Conservation (phyloP, 2,113 vertebrate genomes). For the Siphamia tubifer region DNA sequence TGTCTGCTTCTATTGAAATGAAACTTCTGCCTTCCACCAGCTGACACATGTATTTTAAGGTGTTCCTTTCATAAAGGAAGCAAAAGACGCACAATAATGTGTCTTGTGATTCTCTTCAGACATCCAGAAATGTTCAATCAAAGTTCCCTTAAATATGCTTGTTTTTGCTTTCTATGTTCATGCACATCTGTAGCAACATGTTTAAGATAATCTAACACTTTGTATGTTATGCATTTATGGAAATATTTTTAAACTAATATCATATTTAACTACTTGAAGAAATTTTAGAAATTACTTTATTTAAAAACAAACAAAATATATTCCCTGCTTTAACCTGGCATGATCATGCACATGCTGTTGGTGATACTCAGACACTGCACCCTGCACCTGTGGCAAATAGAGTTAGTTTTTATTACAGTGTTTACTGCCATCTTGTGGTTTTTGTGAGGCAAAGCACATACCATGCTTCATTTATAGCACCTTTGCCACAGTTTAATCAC, state of each 20-base stretch:
- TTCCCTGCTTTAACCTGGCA: no score
- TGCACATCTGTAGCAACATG: no score
- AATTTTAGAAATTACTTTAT: no score
- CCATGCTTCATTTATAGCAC: not conserved
- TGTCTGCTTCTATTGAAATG: not conserved
- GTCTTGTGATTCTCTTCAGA: not conserved
- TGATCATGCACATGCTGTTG: no score
- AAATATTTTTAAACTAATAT: no score
- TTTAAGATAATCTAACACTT: no score
- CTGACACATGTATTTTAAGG: not conserved
- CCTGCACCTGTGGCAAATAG: not conserved
- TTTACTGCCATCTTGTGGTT: conserved; percentile 44
- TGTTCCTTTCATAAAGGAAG: conserved; percentile 56
- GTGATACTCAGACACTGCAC: no score
- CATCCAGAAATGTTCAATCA: no score
- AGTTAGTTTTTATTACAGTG: not conserved
- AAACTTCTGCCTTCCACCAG: conserved; percentile 19
- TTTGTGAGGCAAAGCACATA: not conserved
- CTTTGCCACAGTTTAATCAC: not conserved
- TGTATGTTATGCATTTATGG: no score
- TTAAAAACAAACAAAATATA: no score
- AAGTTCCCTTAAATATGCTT: not conserved
- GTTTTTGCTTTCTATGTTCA: no score
- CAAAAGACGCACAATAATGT: not conserved
- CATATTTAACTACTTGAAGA: no score